These are phyloP conservation scores for Pseudachorutes palmiensis DNA, from an alignment of 1,140 invertebrate genomes.

Conservation along the genomic window DNA sequence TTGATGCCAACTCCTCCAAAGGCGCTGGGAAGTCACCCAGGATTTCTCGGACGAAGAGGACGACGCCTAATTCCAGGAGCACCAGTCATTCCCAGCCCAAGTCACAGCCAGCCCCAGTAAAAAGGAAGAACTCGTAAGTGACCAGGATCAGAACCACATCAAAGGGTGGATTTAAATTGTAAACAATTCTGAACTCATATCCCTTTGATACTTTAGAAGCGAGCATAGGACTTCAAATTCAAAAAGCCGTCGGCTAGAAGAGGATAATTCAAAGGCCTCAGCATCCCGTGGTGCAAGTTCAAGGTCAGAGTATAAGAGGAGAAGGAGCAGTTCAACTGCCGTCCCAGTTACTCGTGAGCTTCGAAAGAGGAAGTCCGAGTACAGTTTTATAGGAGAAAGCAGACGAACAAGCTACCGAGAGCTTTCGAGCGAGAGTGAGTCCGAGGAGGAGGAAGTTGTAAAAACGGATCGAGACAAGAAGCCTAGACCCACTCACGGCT, in stretches of 20 bases:
- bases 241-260: not conserved
- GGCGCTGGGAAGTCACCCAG: conserved; percentile 38
- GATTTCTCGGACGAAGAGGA: conserved; percentile 30
- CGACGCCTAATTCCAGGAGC: conserved; percentile 17
- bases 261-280: not conserved
- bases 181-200: not conserved
- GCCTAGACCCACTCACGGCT: not conserved
- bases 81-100: not conserved
- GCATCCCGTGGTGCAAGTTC: no score
- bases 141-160: no score
- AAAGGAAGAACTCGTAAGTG: conserved; percentile 7
- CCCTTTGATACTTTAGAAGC: not conserved
- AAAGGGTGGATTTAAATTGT: no score
- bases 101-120: not conserved
- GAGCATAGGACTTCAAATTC: not conserved
- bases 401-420: not conserved
- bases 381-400: not conserved
- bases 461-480: conserved; percentile 32
- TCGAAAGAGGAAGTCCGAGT: not conserved
- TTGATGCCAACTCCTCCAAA: conserved; percentile 37
- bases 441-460: conserved; percentile 25
- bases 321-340: not conserved
- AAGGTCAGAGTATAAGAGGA: not conserved
- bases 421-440: conserved; percentile 17
- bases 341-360: not conserved